Percentiles rank a stretch among this genome's conserved stretches.
phyloP scores from a whole-genome alignment of 1,140 invertebrate species.

The Procambarus virginalis region DNA sequence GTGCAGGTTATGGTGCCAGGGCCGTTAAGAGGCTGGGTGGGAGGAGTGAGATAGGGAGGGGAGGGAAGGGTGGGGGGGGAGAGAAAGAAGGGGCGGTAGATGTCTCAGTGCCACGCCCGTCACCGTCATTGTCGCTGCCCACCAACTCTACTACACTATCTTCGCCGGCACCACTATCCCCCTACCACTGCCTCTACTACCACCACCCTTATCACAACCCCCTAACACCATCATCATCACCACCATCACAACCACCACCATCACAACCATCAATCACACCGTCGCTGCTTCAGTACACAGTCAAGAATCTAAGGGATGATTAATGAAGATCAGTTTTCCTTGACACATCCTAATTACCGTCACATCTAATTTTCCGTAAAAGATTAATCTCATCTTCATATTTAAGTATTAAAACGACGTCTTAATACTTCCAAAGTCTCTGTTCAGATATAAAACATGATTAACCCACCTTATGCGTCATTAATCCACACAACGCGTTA shows the following conservation, averaged over 20 bases:
- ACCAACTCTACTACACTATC: neutral
- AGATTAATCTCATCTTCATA: too few species aligned
- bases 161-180: neutral
- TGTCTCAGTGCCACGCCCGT: conserved; percentile 25
- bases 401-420: too few species aligned
- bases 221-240: neutral
- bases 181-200: neutral
- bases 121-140: neutral
- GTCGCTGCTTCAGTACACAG: neutral
- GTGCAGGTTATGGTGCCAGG: neutral
- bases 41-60: conserved; percentile 2
- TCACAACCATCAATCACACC: neutral
- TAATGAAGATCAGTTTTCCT: too few species aligned
- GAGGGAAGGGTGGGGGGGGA: neutral
- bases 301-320: too few species aligned
- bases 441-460: too few species aligned
- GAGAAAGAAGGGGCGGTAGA: neutral
- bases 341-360: too few species aligned
- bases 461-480: too few species aligned
- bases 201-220: neutral
- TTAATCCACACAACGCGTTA: too few species aligned
- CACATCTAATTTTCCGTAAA: too few species aligned
- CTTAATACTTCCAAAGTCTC: too few species aligned
- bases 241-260: neutral
- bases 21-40: conserved; percentile 6